Evolutionary conservation across 2,888 invertebrate genomes (phyloP).

Genomic region (Spatulosminthurus flaviceps): DNA sequence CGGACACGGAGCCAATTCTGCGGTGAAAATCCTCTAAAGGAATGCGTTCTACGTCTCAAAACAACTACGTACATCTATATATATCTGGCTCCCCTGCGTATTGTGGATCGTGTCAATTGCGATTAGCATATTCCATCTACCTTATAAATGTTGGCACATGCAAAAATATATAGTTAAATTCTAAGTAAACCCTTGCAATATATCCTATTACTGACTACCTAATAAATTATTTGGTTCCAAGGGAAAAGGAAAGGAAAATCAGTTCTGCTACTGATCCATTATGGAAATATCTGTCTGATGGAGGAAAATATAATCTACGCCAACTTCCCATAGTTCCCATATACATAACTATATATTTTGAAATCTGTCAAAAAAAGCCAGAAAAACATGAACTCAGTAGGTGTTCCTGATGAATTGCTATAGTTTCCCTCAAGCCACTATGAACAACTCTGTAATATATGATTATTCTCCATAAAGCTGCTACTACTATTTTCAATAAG

Average conservation of each 20-base stretch:
- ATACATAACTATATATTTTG: too few species aligned
- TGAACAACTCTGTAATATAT: neutral
- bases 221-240: too few species aligned
- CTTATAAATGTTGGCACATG: neutral
- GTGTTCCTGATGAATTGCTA: neutral
- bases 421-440: neutral
- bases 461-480: constrained; percentile 11
- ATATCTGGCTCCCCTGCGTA: too few species aligned
- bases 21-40: too few species aligned
- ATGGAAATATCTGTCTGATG: neutral
- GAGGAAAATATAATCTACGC: constrained; percentile 20
- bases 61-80: too few species aligned
- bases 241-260: too few species aligned
- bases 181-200: neutral
- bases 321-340: neutral
- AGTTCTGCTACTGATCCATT: too few species aligned
- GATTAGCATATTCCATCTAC: neutral
- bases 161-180: neutral
- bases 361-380: neutral
- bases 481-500: neutral
- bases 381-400: neutral
- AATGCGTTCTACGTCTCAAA: too few species aligned
- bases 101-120: neutral
- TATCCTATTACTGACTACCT: too few species aligned
- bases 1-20: too few species aligned